Evolutionary conservation across 2,888 invertebrate genomes (phyloP).

Genomic region (Folsomia candida): DNA sequence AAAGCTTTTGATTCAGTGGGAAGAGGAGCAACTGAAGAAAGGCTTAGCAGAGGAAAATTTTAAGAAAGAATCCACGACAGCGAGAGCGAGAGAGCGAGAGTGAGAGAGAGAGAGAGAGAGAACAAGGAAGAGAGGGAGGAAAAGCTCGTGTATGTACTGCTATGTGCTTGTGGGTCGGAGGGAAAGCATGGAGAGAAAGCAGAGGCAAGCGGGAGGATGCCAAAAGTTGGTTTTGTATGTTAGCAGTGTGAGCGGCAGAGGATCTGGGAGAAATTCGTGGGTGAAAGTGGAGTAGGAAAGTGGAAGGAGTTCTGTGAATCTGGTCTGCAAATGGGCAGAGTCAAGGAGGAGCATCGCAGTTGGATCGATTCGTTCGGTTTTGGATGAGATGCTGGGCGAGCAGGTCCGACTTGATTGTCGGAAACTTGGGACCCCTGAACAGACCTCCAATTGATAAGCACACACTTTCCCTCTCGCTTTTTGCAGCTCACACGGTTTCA

Average conservation of each 20-base stretch:
- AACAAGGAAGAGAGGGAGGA: not conserved
- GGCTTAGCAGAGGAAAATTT: not conserved
- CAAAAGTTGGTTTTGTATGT: slow-evolving; percentile 7
- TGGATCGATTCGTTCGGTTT: slow-evolving; percentile 26
- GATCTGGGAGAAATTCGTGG: not conserved
- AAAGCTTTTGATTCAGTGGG: not conserved
- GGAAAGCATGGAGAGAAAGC: not conserved
- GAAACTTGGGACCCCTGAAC: slow-evolving; percentile 16
- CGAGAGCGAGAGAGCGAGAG: too few relatives aligned
- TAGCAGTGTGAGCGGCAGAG: slow-evolving; percentile 10
- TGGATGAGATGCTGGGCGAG: slow-evolving; percentile 11
- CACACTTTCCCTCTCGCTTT: slow-evolving; percentile 23
- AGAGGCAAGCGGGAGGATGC: slow-evolving; percentile 14
- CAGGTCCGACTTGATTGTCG: slow-evolving; percentile 14
- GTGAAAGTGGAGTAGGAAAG: not conserved
- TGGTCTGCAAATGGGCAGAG: slow-evolving; percentile 11
- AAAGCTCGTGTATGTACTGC: not conserved
- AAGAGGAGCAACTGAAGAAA: not conserved
- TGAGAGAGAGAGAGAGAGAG: slow-evolving; percentile 12
- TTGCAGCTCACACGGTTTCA: slow-evolving; percentile 20
- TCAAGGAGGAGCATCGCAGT: slow-evolving; percentile 6
- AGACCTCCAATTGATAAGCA: slow-evolving; percentile 17
- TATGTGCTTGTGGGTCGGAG: not conserved
- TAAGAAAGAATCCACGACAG: not conserved
- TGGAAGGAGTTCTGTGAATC: not conserved